Percentiles rank a stretch among this genome's conserved stretches.
Evolutionary conservation across 2,113 vertebrate species (phyloP).

Genomic region (Bostrychus sinensis): DNA sequence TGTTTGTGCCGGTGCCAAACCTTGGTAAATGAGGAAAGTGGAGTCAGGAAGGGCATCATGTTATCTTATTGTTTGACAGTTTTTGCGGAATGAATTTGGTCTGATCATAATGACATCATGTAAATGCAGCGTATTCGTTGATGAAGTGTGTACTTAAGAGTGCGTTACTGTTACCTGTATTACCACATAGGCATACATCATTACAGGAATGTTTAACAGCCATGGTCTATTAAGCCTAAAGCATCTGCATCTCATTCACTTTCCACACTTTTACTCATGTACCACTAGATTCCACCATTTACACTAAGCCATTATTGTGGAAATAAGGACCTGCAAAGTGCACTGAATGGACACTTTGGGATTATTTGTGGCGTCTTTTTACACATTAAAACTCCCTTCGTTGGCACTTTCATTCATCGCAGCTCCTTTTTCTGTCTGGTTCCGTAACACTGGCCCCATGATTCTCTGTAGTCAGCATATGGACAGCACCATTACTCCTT

Average conservation of each 20-base stretch:
- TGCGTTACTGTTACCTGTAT: too few species aligned
- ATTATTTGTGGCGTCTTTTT: not conserved
- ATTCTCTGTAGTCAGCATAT: constrained; percentile 62
- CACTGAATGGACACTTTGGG: constrained; percentile 1
- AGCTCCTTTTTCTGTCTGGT: constrained; percentile 22
- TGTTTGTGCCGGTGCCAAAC: too few species aligned
- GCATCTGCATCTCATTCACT: constrained; percentile 1
- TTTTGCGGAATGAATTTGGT: too few species aligned
- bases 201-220: not conserved
- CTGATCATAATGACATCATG: too few species aligned
- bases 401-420: constrained; percentile 10
- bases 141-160: too few species aligned
- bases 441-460: constrained; percentile 38
- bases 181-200: not conserved
- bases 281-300: not conserved
- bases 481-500: constrained; percentile 69
- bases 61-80: too few species aligned
- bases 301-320: not conserved
- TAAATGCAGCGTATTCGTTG: too few species aligned
- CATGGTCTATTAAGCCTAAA: not conserved
- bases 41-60: too few species aligned
- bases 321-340: constrained; percentile 6
- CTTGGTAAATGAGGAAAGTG: too few species aligned
- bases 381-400: not conserved
- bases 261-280: not conserved